Conservation (phyloP, 1,140 invertebrate genomes). For the Drosophila ironensis region DNA sequence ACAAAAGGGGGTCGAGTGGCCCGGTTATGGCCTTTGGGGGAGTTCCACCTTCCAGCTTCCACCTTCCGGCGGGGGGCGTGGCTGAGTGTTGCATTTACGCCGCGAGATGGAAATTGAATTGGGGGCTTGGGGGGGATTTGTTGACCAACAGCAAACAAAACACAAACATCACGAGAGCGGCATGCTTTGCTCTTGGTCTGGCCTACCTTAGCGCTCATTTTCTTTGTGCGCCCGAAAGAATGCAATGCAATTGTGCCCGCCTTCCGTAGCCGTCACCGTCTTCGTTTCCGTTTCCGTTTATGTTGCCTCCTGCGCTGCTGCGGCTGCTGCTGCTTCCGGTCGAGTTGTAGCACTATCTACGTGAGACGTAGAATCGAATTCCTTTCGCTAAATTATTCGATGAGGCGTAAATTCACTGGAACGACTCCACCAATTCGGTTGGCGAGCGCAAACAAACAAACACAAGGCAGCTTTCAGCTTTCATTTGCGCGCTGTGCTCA, state of each 20-base stretch:
- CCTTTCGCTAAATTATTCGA: too few relatives aligned
- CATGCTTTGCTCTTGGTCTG: conserved; percentile 53
- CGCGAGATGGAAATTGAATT: background rate
- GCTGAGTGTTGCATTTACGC: background rate
- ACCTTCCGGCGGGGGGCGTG: background rate
- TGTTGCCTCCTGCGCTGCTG: too few relatives aligned
- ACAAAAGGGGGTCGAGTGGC: background rate
- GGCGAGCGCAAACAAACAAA: background rate
- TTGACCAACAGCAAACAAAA: conserved; percentile 26
- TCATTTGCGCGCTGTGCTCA: background rate
- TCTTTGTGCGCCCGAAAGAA: conserved; percentile 70
- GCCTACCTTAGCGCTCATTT: conserved; percentile 78
- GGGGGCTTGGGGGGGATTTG: conserved; percentile 11
- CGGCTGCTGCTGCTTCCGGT: background rate
- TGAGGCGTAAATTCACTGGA: too few relatives aligned
- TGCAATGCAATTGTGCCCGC: conserved; percentile 52
- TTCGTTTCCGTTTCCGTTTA: conserved; percentile 2
- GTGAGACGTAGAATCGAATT: too few relatives aligned
- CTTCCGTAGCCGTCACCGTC: conserved; percentile 2
- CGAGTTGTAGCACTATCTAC: background rate
- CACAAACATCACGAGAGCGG: conserved; percentile 13
- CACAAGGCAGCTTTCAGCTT: background rate
- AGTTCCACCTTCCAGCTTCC: too few relatives aligned
- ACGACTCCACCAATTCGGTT: too few relatives aligned
- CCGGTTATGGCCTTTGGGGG: too few relatives aligned